These are phyloP conservation scores for Embiotoca jacksoni DNA, from an alignment of 2,113 vertebrate species.

Conservation along the genomic window DNA sequence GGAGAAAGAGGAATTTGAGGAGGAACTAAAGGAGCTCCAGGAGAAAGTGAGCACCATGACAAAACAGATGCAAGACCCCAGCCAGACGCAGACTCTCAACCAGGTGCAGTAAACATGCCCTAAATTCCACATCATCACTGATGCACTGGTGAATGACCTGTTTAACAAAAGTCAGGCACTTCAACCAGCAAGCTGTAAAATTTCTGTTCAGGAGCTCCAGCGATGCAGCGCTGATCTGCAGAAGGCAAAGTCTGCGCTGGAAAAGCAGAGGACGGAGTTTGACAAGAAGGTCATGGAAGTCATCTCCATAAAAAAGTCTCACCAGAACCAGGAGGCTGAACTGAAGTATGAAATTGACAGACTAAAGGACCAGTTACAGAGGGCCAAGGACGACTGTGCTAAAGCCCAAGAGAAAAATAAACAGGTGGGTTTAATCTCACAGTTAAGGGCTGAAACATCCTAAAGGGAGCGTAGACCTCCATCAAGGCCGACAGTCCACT, in stretches of 20 bases:
- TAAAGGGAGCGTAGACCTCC: neutral
- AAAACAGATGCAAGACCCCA: constrained; percentile 80
- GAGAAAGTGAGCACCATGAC: constrained; percentile 83
- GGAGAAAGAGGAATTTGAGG: constrained; percentile 96
- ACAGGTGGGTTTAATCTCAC: constrained; percentile 59
- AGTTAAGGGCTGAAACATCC: neutral
- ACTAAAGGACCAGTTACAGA: constrained; percentile 84
- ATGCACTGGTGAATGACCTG: neutral
- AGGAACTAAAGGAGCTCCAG: constrained; percentile 89
- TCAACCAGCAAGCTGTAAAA: neutral
- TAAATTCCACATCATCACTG: neutral
- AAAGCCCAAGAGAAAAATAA: constrained; percentile 84
- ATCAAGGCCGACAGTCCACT: too few relatives aligned
- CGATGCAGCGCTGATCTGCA: constrained; percentile 76
- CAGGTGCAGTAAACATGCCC: constrained; percentile 64
- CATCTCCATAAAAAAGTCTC: constrained; percentile 83
- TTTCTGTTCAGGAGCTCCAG: constrained; percentile 84
- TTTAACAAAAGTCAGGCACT: neutral
- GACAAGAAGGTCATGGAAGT: constrained; percentile 89
- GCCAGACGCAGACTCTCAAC: constrained; percentile 78
- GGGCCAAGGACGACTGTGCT: constrained; percentile 81
- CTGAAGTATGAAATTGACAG: constrained; percentile 82
- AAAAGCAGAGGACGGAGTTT: constrained; percentile 78
- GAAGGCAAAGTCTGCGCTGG: constrained; percentile 79
- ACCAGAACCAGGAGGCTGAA: constrained; percentile 87